Conservation (phyloP, 2,888 invertebrate species). For the Salticus scenicus region DNA sequence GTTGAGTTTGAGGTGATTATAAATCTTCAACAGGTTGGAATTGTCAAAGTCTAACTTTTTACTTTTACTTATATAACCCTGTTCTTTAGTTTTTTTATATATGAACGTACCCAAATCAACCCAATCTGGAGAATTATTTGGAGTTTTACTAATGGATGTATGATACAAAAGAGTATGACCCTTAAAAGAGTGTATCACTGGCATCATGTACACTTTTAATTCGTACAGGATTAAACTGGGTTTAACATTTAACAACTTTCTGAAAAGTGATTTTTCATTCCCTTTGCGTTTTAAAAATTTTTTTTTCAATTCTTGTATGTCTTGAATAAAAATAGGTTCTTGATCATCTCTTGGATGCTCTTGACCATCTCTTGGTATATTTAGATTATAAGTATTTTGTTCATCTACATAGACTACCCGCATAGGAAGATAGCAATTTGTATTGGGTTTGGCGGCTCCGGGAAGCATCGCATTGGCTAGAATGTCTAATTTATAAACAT, state of each 20-base stretch:
- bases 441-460: not conserved
- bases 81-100: not conserved
- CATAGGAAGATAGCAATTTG: not conserved
- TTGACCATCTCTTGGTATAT: not conserved
- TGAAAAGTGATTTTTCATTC: slow-evolving; percentile 13
- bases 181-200: not conserved
- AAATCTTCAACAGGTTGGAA: not conserved
- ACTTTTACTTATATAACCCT: not conserved
- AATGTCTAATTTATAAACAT: not conserved
- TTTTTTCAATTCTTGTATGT: not conserved
- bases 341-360: too few species aligned
- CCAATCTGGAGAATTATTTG: not conserved
- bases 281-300: not conserved
- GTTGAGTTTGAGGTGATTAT: not conserved
- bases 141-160: not conserved
- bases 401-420: slow-evolving; percentile 20
- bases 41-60: not conserved
- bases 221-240: not conserved
- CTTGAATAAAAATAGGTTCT: too few species aligned
- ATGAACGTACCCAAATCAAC: not conserved
- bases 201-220: slow-evolving; percentile 16
- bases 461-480: slow-evolving; percentile 8
- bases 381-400: not conserved
- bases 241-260: not conserved
- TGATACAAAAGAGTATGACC: not conserved